These are phyloP conservation scores for Taphrorychus bicolor DNA, from an alignment of 2,888 invertebrate species.

Conservation along the genomic window DNA sequence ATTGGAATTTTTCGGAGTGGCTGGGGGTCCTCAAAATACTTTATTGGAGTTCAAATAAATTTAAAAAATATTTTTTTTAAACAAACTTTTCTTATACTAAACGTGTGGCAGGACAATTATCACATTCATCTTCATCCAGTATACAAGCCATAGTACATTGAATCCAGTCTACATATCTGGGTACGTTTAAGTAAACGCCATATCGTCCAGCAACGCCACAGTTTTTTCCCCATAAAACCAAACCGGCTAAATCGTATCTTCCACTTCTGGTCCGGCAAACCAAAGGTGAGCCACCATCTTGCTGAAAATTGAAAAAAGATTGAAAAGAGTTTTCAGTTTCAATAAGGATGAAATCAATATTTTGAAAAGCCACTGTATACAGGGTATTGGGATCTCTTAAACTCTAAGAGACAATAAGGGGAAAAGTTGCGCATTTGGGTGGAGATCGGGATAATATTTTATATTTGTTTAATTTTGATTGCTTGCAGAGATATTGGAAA, in stretches of 20 bases:
- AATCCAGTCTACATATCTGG: conserved; percentile 72
- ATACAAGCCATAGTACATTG: conserved; percentile 51
- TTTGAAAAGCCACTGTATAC: no score
- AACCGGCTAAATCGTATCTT: conserved; percentile 68
- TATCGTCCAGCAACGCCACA: conserved; percentile 74
- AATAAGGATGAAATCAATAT: neutral
- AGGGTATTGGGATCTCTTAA: no score
- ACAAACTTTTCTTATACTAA: conserved; percentile 5
- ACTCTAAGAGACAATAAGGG: no score
- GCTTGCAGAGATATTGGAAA: no score
- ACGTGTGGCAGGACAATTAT: conserved; percentile 33
- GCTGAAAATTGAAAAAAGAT: conserved; percentile 58
- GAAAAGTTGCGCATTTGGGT: no score
- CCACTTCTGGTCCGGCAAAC: conserved; percentile 62
- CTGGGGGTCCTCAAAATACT: no score
- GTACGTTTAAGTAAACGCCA: conserved; percentile 78
- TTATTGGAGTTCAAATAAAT: no score
- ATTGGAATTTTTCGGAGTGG: no score
- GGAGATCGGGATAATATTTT: no score
- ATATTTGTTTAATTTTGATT: no score
- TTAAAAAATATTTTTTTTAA: no score
- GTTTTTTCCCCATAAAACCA: conserved; percentile 76
- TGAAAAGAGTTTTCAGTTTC: neutral
- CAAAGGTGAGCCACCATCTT: conserved; percentile 75
- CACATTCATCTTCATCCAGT: conserved; percentile 24